Conservation (phyloP, 1,140 invertebrate species). For the Drosophila nigromelanica region DNA sequence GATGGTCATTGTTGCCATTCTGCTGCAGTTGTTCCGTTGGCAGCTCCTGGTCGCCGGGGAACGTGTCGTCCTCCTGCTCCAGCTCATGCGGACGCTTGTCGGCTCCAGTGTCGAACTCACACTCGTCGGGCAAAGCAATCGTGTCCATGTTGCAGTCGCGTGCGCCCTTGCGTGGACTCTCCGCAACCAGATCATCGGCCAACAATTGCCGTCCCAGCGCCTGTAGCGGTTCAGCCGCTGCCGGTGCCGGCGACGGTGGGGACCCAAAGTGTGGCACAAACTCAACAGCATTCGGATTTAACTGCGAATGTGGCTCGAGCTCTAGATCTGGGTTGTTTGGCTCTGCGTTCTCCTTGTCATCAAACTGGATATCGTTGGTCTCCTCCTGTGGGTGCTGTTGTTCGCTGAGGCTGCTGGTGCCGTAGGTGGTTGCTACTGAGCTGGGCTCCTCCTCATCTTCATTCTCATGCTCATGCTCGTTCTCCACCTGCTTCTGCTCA, state of each 20-base stretch:
- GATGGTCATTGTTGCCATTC: slow-evolving; percentile 14
- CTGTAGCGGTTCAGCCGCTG: slow-evolving; percentile 30
- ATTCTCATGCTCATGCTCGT: slow-evolving; percentile 68
- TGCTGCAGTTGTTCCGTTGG: slow-evolving; percentile 23
- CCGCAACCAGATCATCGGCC: slow-evolving; percentile 68
- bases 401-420: slow-evolving; percentile 76
- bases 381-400: slow-evolving; percentile 21
- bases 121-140: slow-evolving; percentile 67
- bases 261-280: slow-evolving; percentile 71
- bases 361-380: slow-evolving; percentile 25
- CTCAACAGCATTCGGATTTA: slow-evolving; percentile 75
- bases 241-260: slow-evolving; percentile 53
- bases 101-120: slow-evolving; percentile 70
- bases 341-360: slow-evolving; percentile 68
- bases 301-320: slow-evolving; percentile 51
- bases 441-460: slow-evolving; percentile 73
- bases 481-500: slow-evolving; percentile 24
- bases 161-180: slow-evolving; percentile 74
- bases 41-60: slow-evolving; percentile 17
- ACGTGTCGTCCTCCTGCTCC: slow-evolving; percentile 62
- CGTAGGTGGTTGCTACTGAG: slow-evolving; percentile 76
- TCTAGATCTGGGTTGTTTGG: slow-evolving; percentile 34
- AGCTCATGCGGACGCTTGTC: slow-evolving; percentile 70
- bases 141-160: slow-evolving; percentile 64
- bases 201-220: slow-evolving; percentile 53